These are phyloP conservation scores for Coleophora deauratella DNA, from an alignment of 2,888 invertebrate genomes.

Conservation along the genomic window DNA sequence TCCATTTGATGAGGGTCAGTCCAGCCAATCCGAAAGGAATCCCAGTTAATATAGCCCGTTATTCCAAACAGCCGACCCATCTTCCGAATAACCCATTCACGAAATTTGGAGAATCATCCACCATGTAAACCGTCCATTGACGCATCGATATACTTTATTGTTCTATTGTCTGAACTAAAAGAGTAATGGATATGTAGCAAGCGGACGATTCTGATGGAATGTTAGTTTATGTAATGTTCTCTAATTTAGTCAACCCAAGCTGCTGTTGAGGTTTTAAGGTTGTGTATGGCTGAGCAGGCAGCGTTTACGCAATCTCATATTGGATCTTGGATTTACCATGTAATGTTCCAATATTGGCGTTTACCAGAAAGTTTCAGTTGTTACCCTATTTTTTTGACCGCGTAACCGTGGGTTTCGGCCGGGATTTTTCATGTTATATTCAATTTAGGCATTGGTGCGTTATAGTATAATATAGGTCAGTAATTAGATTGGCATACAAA, in stretches of 20 bases:
- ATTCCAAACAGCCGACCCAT: slow-evolving; percentile 36
- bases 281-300: slow-evolving; percentile 21
- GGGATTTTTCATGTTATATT: no score
- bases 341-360: no score
- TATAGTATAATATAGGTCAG: no score
- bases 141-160: neutral
- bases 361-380: no score
- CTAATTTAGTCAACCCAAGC: slow-evolving; percentile 25
- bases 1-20: slow-evolving; percentile 58
- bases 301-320: slow-evolving; percentile 25
- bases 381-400: no score
- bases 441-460: no score
- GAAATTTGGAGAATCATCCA: slow-evolving; percentile 12
- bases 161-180: slow-evolving; percentile 1
- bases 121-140: slow-evolving; percentile 16
- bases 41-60: slow-evolving; percentile 51
- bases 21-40: slow-evolving; percentile 56
- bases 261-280: slow-evolving; percentile 20
- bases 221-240: slow-evolving; percentile 9
- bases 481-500: no score
- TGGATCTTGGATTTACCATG: no score
- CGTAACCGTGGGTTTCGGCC: no score
- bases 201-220: slow-evolving; percentile 2
- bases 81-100: slow-evolving; percentile 8
- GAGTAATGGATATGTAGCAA: slow-evolving; percentile 16